phyloP scores from a whole-genome alignment of 2,113 vertebrate genomes.

The Vulpes ferrilata region DNA sequence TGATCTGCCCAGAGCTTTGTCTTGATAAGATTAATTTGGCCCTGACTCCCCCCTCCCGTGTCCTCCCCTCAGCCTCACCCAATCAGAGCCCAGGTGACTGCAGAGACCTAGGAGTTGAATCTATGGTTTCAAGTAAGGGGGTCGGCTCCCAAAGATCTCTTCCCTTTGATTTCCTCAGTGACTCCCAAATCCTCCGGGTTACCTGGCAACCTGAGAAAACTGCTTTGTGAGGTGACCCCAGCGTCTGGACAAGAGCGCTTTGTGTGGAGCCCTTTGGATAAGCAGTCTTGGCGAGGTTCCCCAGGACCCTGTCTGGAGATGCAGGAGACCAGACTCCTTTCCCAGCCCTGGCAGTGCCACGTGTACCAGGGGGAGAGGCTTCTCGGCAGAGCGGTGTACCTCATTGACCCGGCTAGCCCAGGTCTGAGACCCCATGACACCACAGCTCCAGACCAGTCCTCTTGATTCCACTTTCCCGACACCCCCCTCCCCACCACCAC shows the following conservation, averaged over 20 bases:
- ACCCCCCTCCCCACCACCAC: fast-evolving
- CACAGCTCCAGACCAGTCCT: neutral
- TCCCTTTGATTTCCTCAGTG: slow-evolving; percentile 72
- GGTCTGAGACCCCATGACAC: slow-evolving; percentile 47
- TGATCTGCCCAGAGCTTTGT: slow-evolving; percentile 15
- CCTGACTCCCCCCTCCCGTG: neutral
- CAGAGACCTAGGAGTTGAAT: neutral
- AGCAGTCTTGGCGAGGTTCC: neutral
- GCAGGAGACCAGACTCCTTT: slow-evolving; percentile 1
- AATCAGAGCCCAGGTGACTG: neutral
- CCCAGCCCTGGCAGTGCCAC: slow-evolving; percentile 74
- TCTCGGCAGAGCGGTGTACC: slow-evolving; percentile 38
- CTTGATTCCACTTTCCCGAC: neutral
- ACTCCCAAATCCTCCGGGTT: slow-evolving; percentile 55
- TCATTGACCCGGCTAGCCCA: slow-evolving; percentile 34
- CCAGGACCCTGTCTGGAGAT: slow-evolving; percentile 74
- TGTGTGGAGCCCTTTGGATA: slow-evolving; percentile 80
- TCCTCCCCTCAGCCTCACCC: neutral
- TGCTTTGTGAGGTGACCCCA: slow-evolving; percentile 77
- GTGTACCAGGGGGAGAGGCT: slow-evolving; percentile 67
- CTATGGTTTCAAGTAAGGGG: neutral
- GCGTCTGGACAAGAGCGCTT: slow-evolving; percentile 77
- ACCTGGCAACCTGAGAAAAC: slow-evolving; percentile 49
- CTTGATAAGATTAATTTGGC: slow-evolving; percentile 42
- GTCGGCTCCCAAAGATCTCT: neutral